These are phyloP conservation scores for Fragariocoptes setiger DNA, from an alignment of 1,140 invertebrate species.

Conservation along the genomic window DNA sequence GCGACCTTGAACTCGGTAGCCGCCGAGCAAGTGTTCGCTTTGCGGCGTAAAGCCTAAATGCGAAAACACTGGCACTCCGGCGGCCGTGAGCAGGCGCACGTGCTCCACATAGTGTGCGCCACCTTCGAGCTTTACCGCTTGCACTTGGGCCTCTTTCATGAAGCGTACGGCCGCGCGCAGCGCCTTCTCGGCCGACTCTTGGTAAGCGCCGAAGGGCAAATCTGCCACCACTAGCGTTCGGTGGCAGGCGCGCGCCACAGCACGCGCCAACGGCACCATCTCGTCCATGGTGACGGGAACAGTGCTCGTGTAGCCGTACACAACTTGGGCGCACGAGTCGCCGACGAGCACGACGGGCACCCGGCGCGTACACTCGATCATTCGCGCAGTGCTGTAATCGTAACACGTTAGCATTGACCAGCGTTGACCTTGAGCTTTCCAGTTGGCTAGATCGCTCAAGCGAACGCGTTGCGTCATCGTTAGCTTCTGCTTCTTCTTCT, in stretches of 20 bases:
- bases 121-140: conserved; percentile 12
- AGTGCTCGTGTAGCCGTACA: conserved; percentile 9
- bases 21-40: conserved; percentile 8
- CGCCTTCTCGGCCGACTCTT: not conserved
- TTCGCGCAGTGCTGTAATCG: conserved; percentile 7
- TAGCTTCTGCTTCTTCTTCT: too few species aligned
- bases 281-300: conserved; percentile 11
- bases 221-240: conserved; percentile 8
- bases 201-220: conserved; percentile 3
- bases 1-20: conserved; percentile 5
- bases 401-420: conserved; percentile 10
- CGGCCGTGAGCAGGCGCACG: not conserved
- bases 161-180: conserved; percentile 1
- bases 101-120: not conserved
- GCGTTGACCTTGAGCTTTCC: conserved; percentile 2
- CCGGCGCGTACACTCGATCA: conserved; percentile 7
- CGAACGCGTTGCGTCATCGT: not conserved
- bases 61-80: conserved; percentile 10
- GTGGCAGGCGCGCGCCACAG: conserved; percentile 6
- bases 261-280: conserved; percentile 10
- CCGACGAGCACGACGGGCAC: conserved; percentile 12
- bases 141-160: conserved; percentile 9
- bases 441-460: not conserved
- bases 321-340: conserved; percentile 10
- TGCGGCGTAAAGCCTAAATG: conserved; percentile 12